phyloP scores from a whole-genome alignment of 1,140 invertebrate species.

The Rhagoletis pomonella region DNA sequence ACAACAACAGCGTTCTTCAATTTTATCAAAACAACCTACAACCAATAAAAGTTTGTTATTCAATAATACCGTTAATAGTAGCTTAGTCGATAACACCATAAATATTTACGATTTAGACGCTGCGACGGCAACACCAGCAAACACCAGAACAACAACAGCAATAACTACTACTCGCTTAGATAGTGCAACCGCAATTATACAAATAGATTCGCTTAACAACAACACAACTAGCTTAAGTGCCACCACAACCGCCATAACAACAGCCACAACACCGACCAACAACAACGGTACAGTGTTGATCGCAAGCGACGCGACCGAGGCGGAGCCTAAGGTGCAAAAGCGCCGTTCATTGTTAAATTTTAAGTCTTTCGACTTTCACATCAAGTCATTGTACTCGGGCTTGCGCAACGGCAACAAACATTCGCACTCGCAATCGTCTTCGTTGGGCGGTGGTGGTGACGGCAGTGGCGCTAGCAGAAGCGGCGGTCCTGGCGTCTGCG shows the following conservation, averaged over 20 bases:
- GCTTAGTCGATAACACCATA: conserved; percentile 57
- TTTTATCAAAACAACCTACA: conserved; percentile 54
- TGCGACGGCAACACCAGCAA: conserved; percentile 46
- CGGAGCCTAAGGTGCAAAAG: conserved; percentile 58
- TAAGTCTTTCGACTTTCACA: conserved; percentile 71
- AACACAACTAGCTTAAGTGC: conserved; percentile 52
- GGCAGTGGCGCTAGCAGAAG: conserved; percentile 16
- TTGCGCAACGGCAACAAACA: conserved; percentile 59
- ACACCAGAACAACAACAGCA: conserved; percentile 48
- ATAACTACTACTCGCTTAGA: conserved; percentile 58
- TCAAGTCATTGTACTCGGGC: conserved; percentile 70
- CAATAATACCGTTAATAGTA: conserved; percentile 56
- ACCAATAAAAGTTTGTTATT: conserved; percentile 56
- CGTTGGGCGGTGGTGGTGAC: conserved; percentile 52
- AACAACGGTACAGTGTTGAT: conserved; percentile 52
- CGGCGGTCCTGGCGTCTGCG: not conserved
- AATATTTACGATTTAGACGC: conserved; percentile 48
- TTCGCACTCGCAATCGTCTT: conserved; percentile 59
- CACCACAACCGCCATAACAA: conserved; percentile 53
- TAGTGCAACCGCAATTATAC: conserved; percentile 59
- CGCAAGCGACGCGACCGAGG: not conserved
- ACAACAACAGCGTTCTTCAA: conserved; percentile 59
- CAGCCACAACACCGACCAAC: conserved; percentile 51
- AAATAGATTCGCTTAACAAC: conserved; percentile 69
- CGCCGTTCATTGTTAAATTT: conserved; percentile 71